Evolutionary conservation across 2,797 vertebrate genomes (phyloP).

Genomic region (Miichthys miiuy): DNA sequence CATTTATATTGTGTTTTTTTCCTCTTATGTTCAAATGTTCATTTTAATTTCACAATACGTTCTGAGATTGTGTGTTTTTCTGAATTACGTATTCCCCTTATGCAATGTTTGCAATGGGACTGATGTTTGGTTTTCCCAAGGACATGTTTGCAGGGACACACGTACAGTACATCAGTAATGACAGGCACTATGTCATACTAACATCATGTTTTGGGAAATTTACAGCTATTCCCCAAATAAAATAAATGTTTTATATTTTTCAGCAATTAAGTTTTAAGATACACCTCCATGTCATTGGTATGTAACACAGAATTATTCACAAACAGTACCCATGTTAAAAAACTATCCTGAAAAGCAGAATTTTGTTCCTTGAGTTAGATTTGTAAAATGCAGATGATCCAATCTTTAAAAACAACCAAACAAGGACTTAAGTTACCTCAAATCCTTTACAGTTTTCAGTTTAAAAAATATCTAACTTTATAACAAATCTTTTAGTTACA

Average conservation of each 20-base stretch:
- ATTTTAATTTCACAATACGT: constrained; percentile 17
- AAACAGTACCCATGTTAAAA: not conserved
- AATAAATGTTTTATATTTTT: no score
- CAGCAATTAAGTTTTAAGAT: no score
- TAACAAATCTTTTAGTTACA: not conserved
- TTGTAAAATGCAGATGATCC: not conserved
- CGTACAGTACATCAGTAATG: not conserved
- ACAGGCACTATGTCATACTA: not conserved
- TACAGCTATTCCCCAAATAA: no score
- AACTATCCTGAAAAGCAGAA: not conserved
- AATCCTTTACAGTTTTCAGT: not conserved
- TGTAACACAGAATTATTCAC: not conserved
- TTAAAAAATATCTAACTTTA: not conserved
- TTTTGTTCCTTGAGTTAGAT: not conserved
- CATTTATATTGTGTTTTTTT: constrained; percentile 19
- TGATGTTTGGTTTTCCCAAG: constrained; percentile 28
- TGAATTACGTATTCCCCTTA: constrained; percentile 1
- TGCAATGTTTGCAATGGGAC: constrained; percentile 4
- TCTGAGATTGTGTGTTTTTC: constrained; percentile 19
- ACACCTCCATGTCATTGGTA: not conserved
- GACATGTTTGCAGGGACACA: constrained; percentile 7
- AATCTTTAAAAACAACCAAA: not conserved
- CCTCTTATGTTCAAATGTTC: not conserved
- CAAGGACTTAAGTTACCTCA: not conserved
- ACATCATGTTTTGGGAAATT: not conserved